Evolutionary conservation across 2,113 vertebrate species (phyloP).

Genomic region (Isichthys henryi): DNA sequence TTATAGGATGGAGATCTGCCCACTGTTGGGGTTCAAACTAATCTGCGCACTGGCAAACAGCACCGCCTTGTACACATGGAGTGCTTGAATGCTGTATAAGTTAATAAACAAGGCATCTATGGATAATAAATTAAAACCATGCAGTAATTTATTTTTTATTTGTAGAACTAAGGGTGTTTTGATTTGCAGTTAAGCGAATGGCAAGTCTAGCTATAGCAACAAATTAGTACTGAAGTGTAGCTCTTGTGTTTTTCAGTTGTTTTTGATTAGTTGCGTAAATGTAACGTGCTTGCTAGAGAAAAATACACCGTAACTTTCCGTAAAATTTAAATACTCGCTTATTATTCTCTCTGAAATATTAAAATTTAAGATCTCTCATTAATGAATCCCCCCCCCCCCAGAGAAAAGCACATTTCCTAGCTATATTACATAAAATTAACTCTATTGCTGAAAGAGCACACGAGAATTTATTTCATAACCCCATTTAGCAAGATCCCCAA

Average conservation of each 20-base stretch:
- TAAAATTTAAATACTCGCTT: neutral
- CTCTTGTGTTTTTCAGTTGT: neutral
- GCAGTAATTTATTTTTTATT: neutral
- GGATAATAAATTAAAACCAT: neutral
- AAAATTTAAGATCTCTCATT: neutral
- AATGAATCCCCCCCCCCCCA: neutral
- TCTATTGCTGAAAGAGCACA: neutral
- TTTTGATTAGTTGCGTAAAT: neutral
- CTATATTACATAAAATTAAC: neutral
- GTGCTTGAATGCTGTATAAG: neutral
- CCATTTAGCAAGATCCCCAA: neutral
- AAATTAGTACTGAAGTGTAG: neutral
- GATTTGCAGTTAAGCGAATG: neutral
- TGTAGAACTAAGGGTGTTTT: neutral
- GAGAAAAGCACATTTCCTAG: neutral
- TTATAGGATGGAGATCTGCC: neutral
- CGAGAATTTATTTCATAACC: neutral
- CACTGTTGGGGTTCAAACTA: neutral
- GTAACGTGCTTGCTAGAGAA: neutral
- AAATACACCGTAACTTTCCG: neutral
- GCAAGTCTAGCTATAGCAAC: neutral
- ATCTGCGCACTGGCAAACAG: neutral
- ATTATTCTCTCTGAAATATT: neutral
- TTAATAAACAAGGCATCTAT: neutral
- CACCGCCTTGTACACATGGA: neutral